These are phyloP conservation scores for Lacerta bilineata DNA, from an alignment of 2,797 vertebrate species.

Conservation along the genomic window DNA sequence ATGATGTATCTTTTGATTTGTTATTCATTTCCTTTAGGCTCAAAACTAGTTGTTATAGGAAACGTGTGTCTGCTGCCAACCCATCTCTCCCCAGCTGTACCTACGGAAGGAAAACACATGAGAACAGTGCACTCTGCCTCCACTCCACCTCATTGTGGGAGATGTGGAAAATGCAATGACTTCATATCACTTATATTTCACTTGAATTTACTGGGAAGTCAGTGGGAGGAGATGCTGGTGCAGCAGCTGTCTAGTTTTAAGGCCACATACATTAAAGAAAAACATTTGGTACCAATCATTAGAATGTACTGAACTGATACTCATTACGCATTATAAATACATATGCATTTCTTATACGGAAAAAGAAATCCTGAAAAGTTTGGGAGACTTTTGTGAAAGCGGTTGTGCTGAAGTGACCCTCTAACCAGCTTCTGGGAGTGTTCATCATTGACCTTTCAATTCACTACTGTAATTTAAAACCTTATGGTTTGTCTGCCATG, in stretches of 20 bases:
- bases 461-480: neutral
- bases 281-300: neutral
- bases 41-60: neutral
- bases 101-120: neutral
- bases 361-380: neutral
- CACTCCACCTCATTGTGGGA: neutral
- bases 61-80: neutral
- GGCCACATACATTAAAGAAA: neutral
- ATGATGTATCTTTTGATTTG: conserved; percentile 30
- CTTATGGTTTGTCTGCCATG: conserved; percentile 10
- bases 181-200: neutral
- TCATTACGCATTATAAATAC: neutral
- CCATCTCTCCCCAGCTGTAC: neutral
- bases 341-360: neutral
- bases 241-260: neutral
- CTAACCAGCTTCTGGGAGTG: neutral
- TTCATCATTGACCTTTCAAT: neutral
- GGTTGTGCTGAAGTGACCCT: too few relatives aligned
- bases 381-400: neutral
- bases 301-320: neutral
- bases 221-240: neutral
- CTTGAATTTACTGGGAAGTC: neutral
- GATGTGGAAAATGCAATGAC: neutral
- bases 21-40: neutral
- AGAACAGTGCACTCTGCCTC: neutral